Base-by-base conservation (phyloP, 2,113 vertebrate genomes). In the Ophthalmolycus amberensis region DNA sequence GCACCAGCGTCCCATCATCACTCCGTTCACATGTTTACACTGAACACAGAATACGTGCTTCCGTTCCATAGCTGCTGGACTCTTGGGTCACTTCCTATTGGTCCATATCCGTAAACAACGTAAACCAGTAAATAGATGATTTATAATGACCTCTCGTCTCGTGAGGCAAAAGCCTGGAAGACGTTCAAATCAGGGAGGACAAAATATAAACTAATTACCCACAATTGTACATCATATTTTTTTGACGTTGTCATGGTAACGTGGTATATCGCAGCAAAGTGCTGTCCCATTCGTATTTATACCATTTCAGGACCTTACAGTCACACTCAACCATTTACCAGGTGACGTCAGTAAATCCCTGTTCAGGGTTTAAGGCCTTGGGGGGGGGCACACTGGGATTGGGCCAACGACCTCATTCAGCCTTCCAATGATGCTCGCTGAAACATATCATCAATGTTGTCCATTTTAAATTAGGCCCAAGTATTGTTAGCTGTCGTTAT, bases 21-120 rank as follows among this genome's bases (percentile, higher is more conserved):
- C 34, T 59, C 52, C 58, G 64, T 10, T 50, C 0, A 58, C 32
- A 59, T 77, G 38, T 60, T 77, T 46, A 42, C 5, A 40, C 50
- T 22, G 7, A 59, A 65, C 52, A 50, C 76, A 40, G 42, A 58
- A 46, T 66, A 32, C 22, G 68, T 3, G 64, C 70, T 87, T 87
- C 84, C 79, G 83, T 46, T 75, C 64, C 69, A n/a, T 46, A 71
- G 72, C 54, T 66, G 65, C 80, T 64, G 50, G 75, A 56, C 75
- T 40, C 64, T 40, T 64, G 81, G 44, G 65, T 74, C 72, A 70
- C 79, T 82, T 86, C 75, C 83, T 69, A 89, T 86, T 89, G 88
- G 86, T 84, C 46, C 65, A 65, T 2, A 50, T 8, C 52, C 18
- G 58, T n/a, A 38, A n/a, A 25, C 52, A 9, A 56, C 18, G 58